Conservation (phyloP, 2,888 invertebrate genomes). For the Lacanobia wlatinum region DNA sequence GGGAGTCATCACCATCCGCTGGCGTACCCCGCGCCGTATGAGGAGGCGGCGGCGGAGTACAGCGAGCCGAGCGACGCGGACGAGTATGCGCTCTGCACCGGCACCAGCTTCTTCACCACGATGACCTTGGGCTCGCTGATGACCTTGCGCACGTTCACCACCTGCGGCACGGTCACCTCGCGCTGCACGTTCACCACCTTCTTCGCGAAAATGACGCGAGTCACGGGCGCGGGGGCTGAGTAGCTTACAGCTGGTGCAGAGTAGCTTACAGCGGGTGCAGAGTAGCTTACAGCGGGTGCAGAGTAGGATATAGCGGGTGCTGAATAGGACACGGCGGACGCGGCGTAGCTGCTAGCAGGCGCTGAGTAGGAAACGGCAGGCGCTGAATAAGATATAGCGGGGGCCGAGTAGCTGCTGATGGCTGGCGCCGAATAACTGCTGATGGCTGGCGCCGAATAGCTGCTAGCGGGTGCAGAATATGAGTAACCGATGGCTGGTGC, state of each 20-base stretch:
- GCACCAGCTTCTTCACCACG: conserved; percentile 53
- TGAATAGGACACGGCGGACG: too few relatives aligned
- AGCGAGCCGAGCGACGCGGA: conserved; percentile 7
- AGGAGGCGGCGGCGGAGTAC: conserved; percentile 18
- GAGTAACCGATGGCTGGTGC: neutral
- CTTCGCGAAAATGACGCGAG: conserved; percentile 24
- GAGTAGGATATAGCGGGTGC: conserved; percentile 1
- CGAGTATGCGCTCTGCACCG: conserved; percentile 16
- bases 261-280: conserved; percentile 9
- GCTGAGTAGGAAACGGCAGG: conserved; percentile 15
- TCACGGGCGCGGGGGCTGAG: neutral
- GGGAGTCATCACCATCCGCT: conserved; percentile 24
- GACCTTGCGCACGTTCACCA: conserved; percentile 54
- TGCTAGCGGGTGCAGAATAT: conserved; percentile 14
- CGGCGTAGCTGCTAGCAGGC: conserved; percentile 29
- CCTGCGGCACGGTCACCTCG: conserved; percentile 58
- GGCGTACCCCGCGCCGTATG: conserved; percentile 40
- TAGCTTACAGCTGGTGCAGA: conserved; percentile 29
- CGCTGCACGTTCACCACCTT: conserved; percentile 61
- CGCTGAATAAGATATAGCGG: conserved; percentile 21
- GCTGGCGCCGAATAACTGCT: conserved; percentile 33
- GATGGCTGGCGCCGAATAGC: conserved; percentile 15
- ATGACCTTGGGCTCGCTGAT: conserved; percentile 55
- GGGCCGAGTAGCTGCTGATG: conserved; percentile 11
- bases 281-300: neutral